These are phyloP conservation scores for Axea sp. DNA, from an alignment of 2,888 invertebrate species.

Conservation along the genomic window DNA sequence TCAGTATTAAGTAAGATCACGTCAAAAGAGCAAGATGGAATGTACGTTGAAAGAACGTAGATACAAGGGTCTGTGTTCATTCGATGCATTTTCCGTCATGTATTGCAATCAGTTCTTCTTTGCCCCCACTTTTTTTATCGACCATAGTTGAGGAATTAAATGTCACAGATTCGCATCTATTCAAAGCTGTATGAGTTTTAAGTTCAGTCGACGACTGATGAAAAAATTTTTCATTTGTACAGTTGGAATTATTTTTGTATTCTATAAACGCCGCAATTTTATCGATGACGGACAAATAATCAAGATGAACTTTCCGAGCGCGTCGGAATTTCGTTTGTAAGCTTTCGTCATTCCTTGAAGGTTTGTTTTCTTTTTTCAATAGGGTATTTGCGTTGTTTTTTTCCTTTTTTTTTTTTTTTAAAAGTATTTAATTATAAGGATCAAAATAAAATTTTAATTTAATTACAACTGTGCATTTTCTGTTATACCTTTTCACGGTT, in stretches of 20 bases:
- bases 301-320: slow-evolving; percentile 28
- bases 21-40: no score
- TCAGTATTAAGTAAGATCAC: slow-evolving; percentile 39
- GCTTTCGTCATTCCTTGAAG: slow-evolving; percentile 53
- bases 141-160: slow-evolving; percentile 7
- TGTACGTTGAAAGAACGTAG: no score
- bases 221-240: slow-evolving; percentile 25
- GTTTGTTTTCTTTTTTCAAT: slow-evolving; percentile 27
- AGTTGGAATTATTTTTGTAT: slow-evolving; percentile 20
- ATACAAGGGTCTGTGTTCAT: no score
- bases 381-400: slow-evolving; percentile 39
- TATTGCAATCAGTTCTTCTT: no score
- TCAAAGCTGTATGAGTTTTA: slow-evolving; percentile 4
- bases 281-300: slow-evolving; percentile 24
- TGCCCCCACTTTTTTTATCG: slow-evolving; percentile 15
- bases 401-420: slow-evolving; percentile 8
- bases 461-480: slow-evolving; percentile 5
- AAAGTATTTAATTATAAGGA: slow-evolving; percentile 36
- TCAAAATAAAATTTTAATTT: slow-evolving; percentile 46
- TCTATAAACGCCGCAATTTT: slow-evolving; percentile 25
- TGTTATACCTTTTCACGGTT: no score
- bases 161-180: no score
- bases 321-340: slow-evolving; percentile 34
- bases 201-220: slow-evolving; percentile 27
- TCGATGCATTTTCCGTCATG: no score